Evolutionary conservation across 2,888 invertebrate species (phyloP).

Genomic region (Cheilosia soror): DNA sequence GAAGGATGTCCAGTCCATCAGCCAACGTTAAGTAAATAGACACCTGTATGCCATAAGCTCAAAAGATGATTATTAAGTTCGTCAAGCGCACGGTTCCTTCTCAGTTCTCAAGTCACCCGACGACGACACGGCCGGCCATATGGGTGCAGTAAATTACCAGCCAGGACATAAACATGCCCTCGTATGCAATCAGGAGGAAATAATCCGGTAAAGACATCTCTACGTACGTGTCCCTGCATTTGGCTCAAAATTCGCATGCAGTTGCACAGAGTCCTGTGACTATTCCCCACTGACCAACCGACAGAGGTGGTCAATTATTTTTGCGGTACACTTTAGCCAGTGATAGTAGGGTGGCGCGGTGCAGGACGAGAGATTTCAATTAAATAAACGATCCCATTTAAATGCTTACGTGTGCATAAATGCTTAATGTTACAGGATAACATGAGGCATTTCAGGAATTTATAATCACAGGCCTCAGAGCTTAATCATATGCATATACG

Average conservation of each 20-base stretch:
- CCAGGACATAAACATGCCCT: slow-evolving; percentile 55
- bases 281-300: slow-evolving; percentile 29
- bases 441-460: slow-evolving; percentile 71
- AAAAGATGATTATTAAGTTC: slow-evolving; percentile 64
- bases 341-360: slow-evolving; percentile 10
- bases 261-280: slow-evolving; percentile 41
- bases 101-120: slow-evolving; percentile 21
- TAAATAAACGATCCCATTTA: slow-evolving; percentile 76
- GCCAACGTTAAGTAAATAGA: slow-evolving; percentile 51
- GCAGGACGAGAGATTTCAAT: slow-evolving; percentile 70
- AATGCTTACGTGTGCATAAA: slow-evolving; percentile 75
- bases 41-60: slow-evolving; percentile 53
- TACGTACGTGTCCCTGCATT: slow-evolving; percentile 64
- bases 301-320: slow-evolving; percentile 70
- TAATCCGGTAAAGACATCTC: slow-evolving; percentile 66
- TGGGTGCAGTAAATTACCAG: slow-evolving; percentile 38
- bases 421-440: slow-evolving; percentile 73
- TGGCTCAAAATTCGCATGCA: slow-evolving; percentile 53
- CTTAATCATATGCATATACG: slow-evolving; percentile 38
- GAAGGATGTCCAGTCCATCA: background rate
- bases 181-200: slow-evolving; percentile 59
- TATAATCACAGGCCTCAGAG: slow-evolving; percentile 67
- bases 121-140: background rate
- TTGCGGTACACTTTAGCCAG: slow-evolving; percentile 52
- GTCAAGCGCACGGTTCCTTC: slow-evolving; percentile 48